These are phyloP conservation scores for Aphaenogaster ashmeadi DNA, from an alignment of 1,140 invertebrate genomes.

Conservation along the genomic window DNA sequence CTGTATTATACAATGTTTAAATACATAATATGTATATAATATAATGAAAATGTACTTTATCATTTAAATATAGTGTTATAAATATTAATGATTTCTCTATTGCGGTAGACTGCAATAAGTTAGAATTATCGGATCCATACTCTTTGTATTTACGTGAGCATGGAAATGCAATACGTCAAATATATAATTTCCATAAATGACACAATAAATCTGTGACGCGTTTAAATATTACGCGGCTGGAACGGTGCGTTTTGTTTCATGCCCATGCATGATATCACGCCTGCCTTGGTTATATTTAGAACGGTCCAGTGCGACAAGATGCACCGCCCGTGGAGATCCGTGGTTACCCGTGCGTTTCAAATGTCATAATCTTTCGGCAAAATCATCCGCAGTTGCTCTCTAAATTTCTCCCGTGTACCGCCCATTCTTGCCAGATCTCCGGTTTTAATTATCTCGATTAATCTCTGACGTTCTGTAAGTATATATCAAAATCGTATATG, in stretches of 20 bases:
- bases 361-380: conserved; percentile 43
- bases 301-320: conserved; percentile 8
- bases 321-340: conserved; percentile 21
- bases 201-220: neutral
- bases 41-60: conserved; percentile 49
- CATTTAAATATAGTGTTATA: conserved; percentile 44
- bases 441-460: neutral
- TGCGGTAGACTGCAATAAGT: neutral
- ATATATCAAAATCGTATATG: neutral
- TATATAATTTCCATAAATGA: neutral
- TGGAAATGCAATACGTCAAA: neutral
- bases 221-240: neutral
- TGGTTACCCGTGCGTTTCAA: conserved; percentile 29
- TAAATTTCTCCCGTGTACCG: conserved; percentile 5
- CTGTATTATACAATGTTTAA: conserved; percentile 53
- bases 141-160: neutral
- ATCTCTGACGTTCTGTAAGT: neutral
- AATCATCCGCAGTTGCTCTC: neutral
- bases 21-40: conserved; percentile 46
- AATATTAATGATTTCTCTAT: neutral
- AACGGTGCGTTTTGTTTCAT: neutral
- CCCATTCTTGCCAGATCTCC: neutral
- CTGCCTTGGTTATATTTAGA: conserved; percentile 56
- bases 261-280: neutral
- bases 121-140: neutral